Percentiles rank a stretch among this genome's conserved stretches.
phyloP scores from a whole-genome alignment of 1,140 invertebrate species.

The Metopolophium dirhodum region DNA sequence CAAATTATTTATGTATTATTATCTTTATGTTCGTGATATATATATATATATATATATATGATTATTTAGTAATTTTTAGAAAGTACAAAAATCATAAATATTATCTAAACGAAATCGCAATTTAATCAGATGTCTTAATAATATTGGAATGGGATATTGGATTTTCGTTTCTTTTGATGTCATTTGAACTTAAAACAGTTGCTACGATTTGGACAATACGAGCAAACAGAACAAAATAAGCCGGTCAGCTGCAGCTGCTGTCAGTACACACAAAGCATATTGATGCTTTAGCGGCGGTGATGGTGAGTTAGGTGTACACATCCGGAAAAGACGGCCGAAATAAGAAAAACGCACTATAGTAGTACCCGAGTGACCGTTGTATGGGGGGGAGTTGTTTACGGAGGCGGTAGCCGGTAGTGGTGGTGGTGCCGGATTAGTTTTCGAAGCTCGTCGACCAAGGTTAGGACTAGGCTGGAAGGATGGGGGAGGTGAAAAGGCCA shows the following conservation, averaged over 20 bases:
- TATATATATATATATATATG: too few species aligned
- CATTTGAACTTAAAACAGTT: background rate
- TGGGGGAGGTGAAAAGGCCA: constrained; percentile 26
- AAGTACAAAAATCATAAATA: background rate
- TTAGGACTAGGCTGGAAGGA: background rate
- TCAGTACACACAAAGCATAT: constrained; percentile 26
- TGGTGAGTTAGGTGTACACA: background rate
- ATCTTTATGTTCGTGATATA: background rate
- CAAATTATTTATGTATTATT: background rate
- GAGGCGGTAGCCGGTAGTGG: background rate
- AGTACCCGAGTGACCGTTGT: constrained; percentile 3
- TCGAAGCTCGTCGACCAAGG: constrained; percentile 43
- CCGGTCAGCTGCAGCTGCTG: constrained; percentile 17
- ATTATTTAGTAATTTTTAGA: background rate
- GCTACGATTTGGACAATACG: background rate
- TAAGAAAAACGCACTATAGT: constrained; percentile 22
- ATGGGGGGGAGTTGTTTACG: background rate
- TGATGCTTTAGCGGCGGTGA: background rate
- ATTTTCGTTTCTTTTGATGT: background rate
- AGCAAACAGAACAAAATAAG: background rate
- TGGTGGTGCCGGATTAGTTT: constrained; percentile 10
- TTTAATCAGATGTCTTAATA: background rate
- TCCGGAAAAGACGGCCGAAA: constrained; percentile 19
- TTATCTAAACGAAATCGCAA: background rate
- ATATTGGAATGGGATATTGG: background rate